Evolutionary conservation across 2,888 invertebrate species (phyloP).

Genomic region (Blastobasis adustella): DNA sequence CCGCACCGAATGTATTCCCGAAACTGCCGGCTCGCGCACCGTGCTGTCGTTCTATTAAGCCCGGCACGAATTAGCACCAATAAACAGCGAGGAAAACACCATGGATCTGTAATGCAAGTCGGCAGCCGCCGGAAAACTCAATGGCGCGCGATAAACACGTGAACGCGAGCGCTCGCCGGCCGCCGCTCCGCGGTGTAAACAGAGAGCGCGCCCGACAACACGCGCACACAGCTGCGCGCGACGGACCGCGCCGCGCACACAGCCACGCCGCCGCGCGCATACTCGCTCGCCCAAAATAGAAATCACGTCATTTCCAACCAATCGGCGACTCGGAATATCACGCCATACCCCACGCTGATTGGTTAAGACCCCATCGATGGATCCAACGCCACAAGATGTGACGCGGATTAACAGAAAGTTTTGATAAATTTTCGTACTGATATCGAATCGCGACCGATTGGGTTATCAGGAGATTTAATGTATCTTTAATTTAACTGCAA

Average conservation of each 20-base stretch:
- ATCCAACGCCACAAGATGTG: conserved; percentile 58
- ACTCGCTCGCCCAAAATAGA: conserved; percentile 60
- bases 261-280: conserved; percentile 51
- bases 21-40: conserved; percentile 28
- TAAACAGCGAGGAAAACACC: conserved; percentile 59
- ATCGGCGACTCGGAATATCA: conserved; percentile 40
- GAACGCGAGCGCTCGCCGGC: conserved; percentile 80
- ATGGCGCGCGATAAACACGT: conserved; percentile 48
- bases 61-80: conserved; percentile 57
- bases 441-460: conserved; percentile 53
- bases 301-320: conserved; percentile 56
- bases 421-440: conserved; percentile 60
- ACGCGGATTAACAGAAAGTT: conserved; percentile 67
- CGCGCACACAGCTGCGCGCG: conserved; percentile 43
- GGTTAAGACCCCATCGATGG: conserved; percentile 58
- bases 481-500: conserved; percentile 18
- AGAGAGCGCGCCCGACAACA: conserved; percentile 64
- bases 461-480: conserved; percentile 31
- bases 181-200: conserved; percentile 72
- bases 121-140: conserved; percentile 60
- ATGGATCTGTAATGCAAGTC: conserved; percentile 48
- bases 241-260: conserved; percentile 22
- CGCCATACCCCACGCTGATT: conserved; percentile 45
- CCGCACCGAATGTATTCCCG: conserved; percentile 51
- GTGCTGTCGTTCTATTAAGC: conserved; percentile 40